Evolutionary conservation across 2,797 vertebrate genomes (phyloP), one percentile per base, ranked within the genome.

Genomic region (Poecilia wingei): DNA sequence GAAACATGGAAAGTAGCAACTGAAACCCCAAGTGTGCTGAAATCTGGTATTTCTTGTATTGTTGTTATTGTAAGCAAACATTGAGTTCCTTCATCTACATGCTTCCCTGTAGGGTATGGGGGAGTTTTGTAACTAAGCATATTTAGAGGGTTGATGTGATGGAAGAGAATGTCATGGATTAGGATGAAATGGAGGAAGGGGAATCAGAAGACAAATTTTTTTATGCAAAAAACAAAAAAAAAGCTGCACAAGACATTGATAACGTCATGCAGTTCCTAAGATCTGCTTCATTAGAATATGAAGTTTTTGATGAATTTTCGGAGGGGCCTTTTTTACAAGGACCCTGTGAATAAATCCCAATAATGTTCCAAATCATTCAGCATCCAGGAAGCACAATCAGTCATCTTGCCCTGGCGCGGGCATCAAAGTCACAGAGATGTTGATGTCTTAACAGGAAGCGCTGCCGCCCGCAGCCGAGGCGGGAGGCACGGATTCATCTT

Each of bases 361-460:
- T 33, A 49, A 6, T 76, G 43, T 68, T 72, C 78, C 59, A 46
- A 61, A 64, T 76, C 51, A 72, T 61, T 14, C 41, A 59, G 39
- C 72, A 31, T 74, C 61, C 5, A 61, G 45, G 43, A 66, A 72
- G 39, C 28, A 31, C 59, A 76, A 79, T 76, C n/a, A 66, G 80
- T 75, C 47, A 57, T 20, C 51, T 45, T 39, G 61, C 39, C 18
- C 72, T 64, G n/a, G n/a, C 43, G 64, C 68, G 49, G 77, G 72
- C 82, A 82, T 78, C 22, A 1, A 68, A 49, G 82, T 93, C 82
- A 93, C 79, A 47, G 74, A 80, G 80, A 49, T 86, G 57, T 82
- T 76, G 77, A 76, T 89, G 79, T 87, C 74, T 88, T 89, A 81
- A 82, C 91, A 95, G 93, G 90, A 87, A 91, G 68, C 31, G 76